Conservation (phyloP, 2,113 vertebrate species). For the Ptilorrhoa leucosticta region DNA sequence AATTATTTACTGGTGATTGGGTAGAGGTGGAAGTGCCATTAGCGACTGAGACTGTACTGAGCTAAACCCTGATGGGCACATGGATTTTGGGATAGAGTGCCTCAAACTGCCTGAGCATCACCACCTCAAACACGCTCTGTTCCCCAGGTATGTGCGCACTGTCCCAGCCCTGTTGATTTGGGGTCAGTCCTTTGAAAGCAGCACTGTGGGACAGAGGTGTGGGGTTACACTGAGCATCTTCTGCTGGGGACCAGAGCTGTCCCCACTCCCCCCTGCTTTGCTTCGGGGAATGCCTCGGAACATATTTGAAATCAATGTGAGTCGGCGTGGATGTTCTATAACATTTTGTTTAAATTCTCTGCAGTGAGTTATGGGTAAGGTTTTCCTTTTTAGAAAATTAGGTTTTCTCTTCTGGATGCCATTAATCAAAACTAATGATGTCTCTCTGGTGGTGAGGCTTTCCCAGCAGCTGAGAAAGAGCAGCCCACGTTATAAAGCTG, state of each 20-base stretch:
- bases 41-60: neutral
- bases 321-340: neutral
- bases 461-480: neutral
- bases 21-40: neutral
- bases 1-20: neutral
- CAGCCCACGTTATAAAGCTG: neutral
- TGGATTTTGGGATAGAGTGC: neutral
- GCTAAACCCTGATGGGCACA: neutral
- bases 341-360: constrained; percentile 32
- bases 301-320: constrained; percentile 34
- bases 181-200: neutral
- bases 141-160: neutral
- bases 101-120: neutral
- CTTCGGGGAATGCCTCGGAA: neutral
- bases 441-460: neutral
- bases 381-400: constrained; percentile 50
- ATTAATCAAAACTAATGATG: constrained; percentile 45
- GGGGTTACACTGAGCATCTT: neutral
- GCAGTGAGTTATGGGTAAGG: constrained; percentile 30
- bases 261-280: neutral
- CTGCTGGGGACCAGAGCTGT: neutral
- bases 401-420: constrained; percentile 33
- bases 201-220: neutral
- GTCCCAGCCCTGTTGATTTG: rapidly evolving
- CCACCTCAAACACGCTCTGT: neutral